These are phyloP conservation scores for Philaethria dido DNA, from an alignment of 2,888 invertebrate genomes.

Conservation along the genomic window DNA sequence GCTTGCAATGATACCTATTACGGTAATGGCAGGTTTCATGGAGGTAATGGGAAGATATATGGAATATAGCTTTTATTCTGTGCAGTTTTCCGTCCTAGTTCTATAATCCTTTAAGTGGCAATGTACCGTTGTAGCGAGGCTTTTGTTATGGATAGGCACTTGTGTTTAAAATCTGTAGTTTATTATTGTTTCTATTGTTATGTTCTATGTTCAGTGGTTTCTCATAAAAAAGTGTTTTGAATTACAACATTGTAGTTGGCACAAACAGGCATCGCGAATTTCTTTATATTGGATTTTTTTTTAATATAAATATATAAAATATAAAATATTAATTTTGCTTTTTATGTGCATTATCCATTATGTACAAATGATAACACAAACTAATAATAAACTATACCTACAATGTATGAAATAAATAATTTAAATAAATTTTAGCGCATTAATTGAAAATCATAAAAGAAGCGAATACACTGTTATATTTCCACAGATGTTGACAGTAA, in stretches of 20 bases:
- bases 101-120: constrained; percentile 17
- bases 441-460: too few species aligned
- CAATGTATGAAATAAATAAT: too few species aligned
- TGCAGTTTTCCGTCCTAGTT: constrained; percentile 28
- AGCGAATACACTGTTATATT: too few species aligned
- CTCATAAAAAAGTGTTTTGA: neutral
- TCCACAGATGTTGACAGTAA: neutral
- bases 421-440: too few species aligned
- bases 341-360: too few species aligned
- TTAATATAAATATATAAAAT: neutral
- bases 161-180: constrained; percentile 16
- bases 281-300: neutral
- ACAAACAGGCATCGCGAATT: neutral
- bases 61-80: constrained; percentile 27
- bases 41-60: constrained; percentile 31
- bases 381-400: too few species aligned
- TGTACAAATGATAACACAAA: too few species aligned
- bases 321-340: too few species aligned
- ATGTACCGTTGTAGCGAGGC: constrained; percentile 11
- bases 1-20: constrained; percentile 37
- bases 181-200: constrained; percentile 16
- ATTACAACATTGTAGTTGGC: neutral
- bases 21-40: constrained; percentile 31
- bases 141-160: constrained; percentile 15
- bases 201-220: neutral